These are phyloP conservation scores for Artemia sp. DNA, from an alignment of 2,888 invertebrate species.

Conservation along the genomic window DNA sequence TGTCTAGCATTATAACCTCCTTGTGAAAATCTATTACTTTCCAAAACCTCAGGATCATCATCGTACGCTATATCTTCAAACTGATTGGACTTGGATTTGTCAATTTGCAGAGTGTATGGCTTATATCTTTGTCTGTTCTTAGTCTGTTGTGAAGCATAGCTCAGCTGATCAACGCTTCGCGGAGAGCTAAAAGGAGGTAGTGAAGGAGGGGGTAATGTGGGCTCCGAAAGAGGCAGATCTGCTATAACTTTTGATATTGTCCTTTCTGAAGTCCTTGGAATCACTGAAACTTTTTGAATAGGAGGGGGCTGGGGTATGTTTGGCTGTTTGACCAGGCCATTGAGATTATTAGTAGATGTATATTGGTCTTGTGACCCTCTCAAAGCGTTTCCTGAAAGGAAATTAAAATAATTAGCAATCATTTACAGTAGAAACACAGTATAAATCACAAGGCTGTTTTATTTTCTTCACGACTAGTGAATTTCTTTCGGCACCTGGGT, in stretches of 20 bases:
- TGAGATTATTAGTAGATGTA: neutral
- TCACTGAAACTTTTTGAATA: constrained; percentile 23
- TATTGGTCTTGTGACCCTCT: no score
- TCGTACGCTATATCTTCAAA: neutral
- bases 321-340: constrained; percentile 29
- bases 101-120: neutral
- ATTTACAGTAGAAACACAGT: no score
- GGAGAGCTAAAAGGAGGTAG: neutral
- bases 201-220: neutral
- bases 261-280: neutral
- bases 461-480: no score
- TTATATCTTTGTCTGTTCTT: neutral
- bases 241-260: neutral
- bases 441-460: no score
- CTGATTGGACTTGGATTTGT: neutral
- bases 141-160: neutral
- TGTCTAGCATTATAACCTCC: neutral
- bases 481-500: no score
- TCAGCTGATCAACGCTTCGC: neutral
- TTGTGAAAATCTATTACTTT: neutral
- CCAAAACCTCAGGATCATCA: neutral
- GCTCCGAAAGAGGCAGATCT: neutral
- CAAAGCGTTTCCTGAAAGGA: no score
- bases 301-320: constrained; percentile 33
- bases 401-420: no score